phyloP scores from a whole-genome alignment of 2,113 vertebrate genomes.

The Campylorhamphus procurvoides region DNA sequence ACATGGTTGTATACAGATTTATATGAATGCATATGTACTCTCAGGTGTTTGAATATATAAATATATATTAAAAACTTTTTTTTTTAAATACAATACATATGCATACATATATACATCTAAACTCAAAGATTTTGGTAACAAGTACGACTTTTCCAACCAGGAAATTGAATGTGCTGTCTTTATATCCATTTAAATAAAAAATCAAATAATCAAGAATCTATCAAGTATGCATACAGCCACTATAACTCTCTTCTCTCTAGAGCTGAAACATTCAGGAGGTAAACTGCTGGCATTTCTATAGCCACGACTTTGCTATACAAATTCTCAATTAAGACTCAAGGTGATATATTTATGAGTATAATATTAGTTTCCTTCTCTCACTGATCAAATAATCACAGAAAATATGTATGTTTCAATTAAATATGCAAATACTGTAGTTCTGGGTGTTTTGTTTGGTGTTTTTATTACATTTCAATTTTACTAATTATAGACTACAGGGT shows the following conservation, averaged over 20 bases:
- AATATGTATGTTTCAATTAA: neutral
- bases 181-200: neutral
- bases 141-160: neutral
- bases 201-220: neutral
- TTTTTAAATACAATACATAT: neutral
- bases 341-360: neutral
- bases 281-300: neutral
- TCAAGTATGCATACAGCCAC: rapidly evolving
- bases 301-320: neutral
- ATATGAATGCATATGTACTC: neutral
- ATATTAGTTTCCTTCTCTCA: neutral
- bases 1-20: neutral
- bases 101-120: neutral
- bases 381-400: neutral
- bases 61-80: neutral
- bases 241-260: neutral
- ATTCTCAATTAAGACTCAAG: neutral
- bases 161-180: neutral
- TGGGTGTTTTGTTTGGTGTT: neutral
- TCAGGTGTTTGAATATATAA: neutral
- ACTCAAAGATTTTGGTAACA: neutral
- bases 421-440: neutral
- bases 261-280: neutral
- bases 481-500: neutral
- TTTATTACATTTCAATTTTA: neutral